Conservation (phyloP, 2,113 vertebrate species). For the Pogonocichla stellata region DNA sequence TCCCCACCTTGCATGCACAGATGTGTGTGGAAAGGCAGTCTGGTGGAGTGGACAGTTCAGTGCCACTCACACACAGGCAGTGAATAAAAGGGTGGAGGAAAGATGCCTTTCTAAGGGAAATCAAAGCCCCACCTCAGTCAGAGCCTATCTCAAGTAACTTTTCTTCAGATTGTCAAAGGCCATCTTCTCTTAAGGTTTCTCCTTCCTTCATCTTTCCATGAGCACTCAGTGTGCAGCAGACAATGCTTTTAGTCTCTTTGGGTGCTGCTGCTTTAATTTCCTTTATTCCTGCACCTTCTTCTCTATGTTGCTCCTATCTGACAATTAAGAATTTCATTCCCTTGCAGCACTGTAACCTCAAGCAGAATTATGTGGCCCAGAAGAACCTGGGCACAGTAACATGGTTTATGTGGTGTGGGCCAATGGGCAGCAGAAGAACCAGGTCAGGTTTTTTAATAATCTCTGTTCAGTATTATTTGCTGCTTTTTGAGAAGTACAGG, state of each 20-base stretch:
- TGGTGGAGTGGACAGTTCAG: not conserved
- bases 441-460: not conserved
- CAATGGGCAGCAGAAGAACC: not conserved
- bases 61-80: not conserved
- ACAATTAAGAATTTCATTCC: not conserved
- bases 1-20: rapidly evolving
- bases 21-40: not conserved
- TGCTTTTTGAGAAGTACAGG: not conserved
- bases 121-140: not conserved
- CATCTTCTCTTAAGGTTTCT: not conserved
- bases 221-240: not conserved
- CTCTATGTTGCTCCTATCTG: not conserved
- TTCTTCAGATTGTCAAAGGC: not conserved
- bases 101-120: not conserved
- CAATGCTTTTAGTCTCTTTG: not conserved
- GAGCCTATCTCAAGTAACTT: not conserved
- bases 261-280: not conserved
- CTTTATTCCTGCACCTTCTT: not conserved
- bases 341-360: not conserved
- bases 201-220: not conserved
- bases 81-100: not conserved
- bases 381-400: not conserved
- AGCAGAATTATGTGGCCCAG: not conserved
- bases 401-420: not conserved
- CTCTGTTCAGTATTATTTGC: not conserved